These are phyloP conservation scores for Anthrax anthrax DNA, from an alignment of 2,888 invertebrate genomes.

Conservation along the genomic window DNA sequence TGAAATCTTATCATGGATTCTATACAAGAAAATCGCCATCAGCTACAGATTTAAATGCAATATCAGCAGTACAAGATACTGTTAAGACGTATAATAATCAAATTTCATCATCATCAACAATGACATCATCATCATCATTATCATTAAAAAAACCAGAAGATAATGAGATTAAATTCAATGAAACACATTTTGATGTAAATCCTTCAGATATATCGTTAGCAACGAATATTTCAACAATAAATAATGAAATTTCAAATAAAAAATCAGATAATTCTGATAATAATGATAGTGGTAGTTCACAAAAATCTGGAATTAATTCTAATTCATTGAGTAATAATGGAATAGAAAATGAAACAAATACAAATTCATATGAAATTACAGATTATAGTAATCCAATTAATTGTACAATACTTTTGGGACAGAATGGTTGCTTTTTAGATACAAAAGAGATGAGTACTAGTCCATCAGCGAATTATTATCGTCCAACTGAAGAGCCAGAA, in stretches of 20 bases:
- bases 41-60: slow-evolving; percentile 28
- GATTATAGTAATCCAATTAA: slow-evolving; percentile 14
- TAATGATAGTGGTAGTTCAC: background rate
- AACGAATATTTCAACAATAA: background rate
- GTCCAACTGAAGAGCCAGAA: slow-evolving; percentile 67
- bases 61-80: slow-evolving; percentile 27
- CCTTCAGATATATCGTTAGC: slow-evolving; percentile 9
- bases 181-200: slow-evolving; percentile 20
- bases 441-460: slow-evolving; percentile 36
- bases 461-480: slow-evolving; percentile 58
- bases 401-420: slow-evolving; percentile 15
- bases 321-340: background rate
- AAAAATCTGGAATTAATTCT: background rate
- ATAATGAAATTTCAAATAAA: background rate
- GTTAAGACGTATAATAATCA: slow-evolving; percentile 29
- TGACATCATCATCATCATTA: slow-evolving; percentile 5
- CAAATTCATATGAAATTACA: slow-evolving; percentile 14
- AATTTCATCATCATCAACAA: slow-evolving; percentile 7
- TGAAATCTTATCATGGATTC: slow-evolving; percentile 14
- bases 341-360: background rate
- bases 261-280: background rate
- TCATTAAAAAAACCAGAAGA: slow-evolving; percentile 2
- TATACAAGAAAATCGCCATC: slow-evolving; percentile 22
- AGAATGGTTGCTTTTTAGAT: slow-evolving; percentile 35
- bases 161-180: slow-evolving; percentile 15